Conservation (phyloP, 2,797 vertebrate species). For the Gymnodraco acuticeps region DNA sequence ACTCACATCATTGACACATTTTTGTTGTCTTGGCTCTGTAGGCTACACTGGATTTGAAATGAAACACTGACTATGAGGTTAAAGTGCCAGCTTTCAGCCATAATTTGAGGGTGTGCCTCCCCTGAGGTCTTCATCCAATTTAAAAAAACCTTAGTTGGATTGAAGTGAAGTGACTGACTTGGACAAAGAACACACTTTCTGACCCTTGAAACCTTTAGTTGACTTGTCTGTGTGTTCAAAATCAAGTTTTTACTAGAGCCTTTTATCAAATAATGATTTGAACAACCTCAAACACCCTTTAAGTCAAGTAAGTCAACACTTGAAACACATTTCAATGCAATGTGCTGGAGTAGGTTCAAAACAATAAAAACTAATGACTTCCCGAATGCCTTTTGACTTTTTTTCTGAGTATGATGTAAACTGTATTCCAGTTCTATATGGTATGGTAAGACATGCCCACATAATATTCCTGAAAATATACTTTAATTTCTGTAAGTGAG, state of each 20-base stretch:
- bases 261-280: conserved; percentile 18
- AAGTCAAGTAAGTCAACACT: conserved; percentile 13
- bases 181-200: conserved; percentile 15
- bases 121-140: conserved; percentile 30
- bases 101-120: conserved; percentile 47
- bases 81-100: conserved; percentile 24
- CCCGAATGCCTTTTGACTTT: neutral
- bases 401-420: neutral
- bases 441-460: too few relatives aligned
- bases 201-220: conserved; percentile 18
- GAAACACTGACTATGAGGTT: conserved; percentile 41
- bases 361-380: neutral
- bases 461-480: too few relatives aligned
- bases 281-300: conserved; percentile 26
- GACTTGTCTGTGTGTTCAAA: conserved; percentile 13
- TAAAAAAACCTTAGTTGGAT: conserved; percentile 6
- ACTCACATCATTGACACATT: conserved; percentile 25
- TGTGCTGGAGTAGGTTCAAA: neutral
- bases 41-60: conserved; percentile 24
- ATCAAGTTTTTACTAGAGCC: conserved; percentile 4
- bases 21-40: conserved; percentile 13
- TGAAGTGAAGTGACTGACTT: conserved; percentile 25
- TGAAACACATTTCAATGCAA: neutral
- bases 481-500: too few relatives aligned
- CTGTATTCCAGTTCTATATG: neutral